These are phyloP conservation scores for Tineola bisselliella DNA, from an alignment of 2,888 invertebrate genomes.

Conservation along the genomic window DNA sequence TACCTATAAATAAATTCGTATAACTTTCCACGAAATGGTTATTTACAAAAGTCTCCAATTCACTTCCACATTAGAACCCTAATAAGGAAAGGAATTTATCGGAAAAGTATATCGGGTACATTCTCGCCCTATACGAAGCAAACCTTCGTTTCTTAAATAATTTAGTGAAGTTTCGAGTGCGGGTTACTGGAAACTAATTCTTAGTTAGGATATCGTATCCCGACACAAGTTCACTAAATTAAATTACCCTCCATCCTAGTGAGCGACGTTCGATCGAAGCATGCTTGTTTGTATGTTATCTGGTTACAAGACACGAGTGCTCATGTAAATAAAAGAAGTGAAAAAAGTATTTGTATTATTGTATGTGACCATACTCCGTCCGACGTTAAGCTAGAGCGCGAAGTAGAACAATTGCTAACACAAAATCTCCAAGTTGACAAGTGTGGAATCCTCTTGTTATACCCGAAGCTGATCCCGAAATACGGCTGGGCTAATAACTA, in stretches of 20 bases:
- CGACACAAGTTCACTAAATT: constrained; percentile 8
- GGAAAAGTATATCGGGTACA: constrained; percentile 6
- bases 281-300: neutral
- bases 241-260: neutral
- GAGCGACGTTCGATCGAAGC: constrained; percentile 1
- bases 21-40: neutral
- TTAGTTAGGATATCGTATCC: constrained; percentile 9
- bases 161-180: constrained; percentile 8
- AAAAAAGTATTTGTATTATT: too few relatives aligned
- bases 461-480: too few relatives aligned
- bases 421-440: too few relatives aligned
- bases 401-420: too few relatives aligned
- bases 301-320: too few relatives aligned
- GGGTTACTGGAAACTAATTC: constrained; percentile 7
- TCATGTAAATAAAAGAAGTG: too few relatives aligned
- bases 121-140: neutral
- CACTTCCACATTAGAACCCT: constrained; percentile 5
- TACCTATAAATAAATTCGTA: neutral
- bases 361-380: too few relatives aligned
- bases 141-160: constrained; percentile 13
- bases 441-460: too few relatives aligned
- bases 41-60: neutral
- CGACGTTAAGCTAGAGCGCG: too few relatives aligned
- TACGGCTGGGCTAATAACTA: too few relatives aligned
- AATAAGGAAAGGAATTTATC: constrained; percentile 11